Conservation (phyloP, 2,113 vertebrate species). For the Micromys minutus region DNA sequence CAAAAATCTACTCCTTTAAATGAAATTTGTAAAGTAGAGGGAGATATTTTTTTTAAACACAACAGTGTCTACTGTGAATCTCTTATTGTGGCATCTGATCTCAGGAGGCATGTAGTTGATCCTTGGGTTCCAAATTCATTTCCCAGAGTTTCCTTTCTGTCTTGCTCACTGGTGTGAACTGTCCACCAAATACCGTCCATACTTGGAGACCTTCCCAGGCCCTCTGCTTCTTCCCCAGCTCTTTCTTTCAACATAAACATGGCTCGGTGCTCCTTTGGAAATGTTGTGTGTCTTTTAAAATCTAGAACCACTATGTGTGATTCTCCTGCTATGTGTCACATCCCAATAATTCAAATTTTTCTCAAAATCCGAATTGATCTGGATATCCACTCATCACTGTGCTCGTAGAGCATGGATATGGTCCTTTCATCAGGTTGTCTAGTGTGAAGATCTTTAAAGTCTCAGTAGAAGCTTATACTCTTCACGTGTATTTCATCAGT, state of each 20-base stretch:
- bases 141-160: not conserved
- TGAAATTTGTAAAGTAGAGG: not conserved
- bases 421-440: not conserved
- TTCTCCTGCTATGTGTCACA: not conserved
- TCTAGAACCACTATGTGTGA: not conserved
- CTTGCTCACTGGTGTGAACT: not conserved
- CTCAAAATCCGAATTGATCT: not conserved
- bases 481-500: not conserved
- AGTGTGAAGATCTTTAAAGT: not conserved
- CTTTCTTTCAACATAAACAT: not conserved
- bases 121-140: not conserved
- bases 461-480: not conserved
- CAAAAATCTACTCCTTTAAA: constrained; percentile 22
- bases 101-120: not conserved
- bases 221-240: not conserved
- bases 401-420: not conserved
- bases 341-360: not conserved
- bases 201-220: not conserved
- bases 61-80: not conserved
- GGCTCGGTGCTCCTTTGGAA: not conserved
- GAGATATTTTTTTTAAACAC: no score
- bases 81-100: not conserved
- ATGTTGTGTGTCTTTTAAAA: not conserved
- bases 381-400: not conserved
- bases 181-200: no score